A percentile compares a stretch with the other conserved stretches of the same genome.
Evolutionary conservation across 53 echinoderm and acorn worm species (phyloP).

Genomic region (Henricia sp.): DNA sequence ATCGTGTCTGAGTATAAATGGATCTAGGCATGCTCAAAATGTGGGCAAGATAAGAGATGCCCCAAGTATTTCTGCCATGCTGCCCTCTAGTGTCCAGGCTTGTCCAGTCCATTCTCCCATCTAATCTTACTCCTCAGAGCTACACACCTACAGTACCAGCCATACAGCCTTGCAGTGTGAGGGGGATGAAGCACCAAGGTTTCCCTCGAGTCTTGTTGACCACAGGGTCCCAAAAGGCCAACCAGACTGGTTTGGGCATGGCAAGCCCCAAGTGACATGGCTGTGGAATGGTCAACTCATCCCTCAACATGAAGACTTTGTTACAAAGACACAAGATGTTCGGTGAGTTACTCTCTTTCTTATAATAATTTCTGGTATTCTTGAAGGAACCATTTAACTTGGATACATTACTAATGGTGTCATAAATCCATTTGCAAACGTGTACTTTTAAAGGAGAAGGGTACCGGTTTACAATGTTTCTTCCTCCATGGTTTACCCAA

Average conservation of each 20-base stretch:
- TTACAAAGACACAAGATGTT: constrained; percentile 11
- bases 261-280: constrained; percentile 43
- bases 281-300: constrained; percentile 25
- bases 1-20: too few species aligned
- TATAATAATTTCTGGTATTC: too few species aligned
- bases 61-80: neutral
- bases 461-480: too few species aligned
- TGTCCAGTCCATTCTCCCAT: neutral
- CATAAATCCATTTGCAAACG: too few species aligned
- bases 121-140: constrained; percentile 19
- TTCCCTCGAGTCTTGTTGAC: constrained; percentile 10
- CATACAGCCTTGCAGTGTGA: constrained; percentile 53
- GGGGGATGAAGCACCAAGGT: constrained; percentile 47
- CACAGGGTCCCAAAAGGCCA: constrained; percentile 23
- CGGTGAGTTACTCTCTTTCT: constrained; percentile 34
- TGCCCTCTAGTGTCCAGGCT: constrained; percentile 36
- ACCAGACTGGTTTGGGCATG: constrained; percentile 43
- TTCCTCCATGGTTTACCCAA: too few species aligned
- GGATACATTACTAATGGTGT: too few species aligned
- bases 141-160: too few species aligned
- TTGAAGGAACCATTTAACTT: too few species aligned
- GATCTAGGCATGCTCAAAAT: too few species aligned
- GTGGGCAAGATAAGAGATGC: too few species aligned
- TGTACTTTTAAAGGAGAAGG: too few species aligned
- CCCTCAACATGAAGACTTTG: constrained; percentile 16